Base-by-base conservation (phyloP, 2,888 invertebrate species). In the Cylloceria caligata region DNA sequence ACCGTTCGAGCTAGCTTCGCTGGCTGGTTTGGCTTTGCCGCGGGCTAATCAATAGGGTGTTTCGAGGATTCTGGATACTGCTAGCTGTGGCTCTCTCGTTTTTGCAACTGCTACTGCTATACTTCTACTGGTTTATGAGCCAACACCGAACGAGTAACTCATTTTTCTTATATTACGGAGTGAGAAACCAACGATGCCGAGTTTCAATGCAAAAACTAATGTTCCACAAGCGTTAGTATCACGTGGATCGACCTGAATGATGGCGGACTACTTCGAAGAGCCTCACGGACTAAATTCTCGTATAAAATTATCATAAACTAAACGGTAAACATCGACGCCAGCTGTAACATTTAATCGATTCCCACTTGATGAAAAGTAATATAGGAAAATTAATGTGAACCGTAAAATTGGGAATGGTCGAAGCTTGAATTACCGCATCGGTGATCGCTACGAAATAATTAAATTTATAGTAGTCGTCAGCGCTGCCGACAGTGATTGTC, bases 41-140 rank as follows among this genome's bases (percentile, higher is more conserved):
- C 88, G 89, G 88, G 91, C 93, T 93, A 94, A 94, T 94, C 94
- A 94, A 94, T 94, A 94, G 94, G 93, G 93, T 93, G 93, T 94
- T 94, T 93, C 91, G 90, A 90, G 88, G 90, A 91, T 91, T 91
- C 92, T 90, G 90, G 88, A 91, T 91, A 91, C 91, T 88, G 87
- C 88, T 88, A 88, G 88, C 88, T 89, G 85, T 88, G 88, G 87
- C 78, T 68, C 73, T 30, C 79, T 67, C 45, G 74, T 80, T 80
- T 75, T 64, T 76, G 71, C 83, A 81, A 75, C 52, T 62, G 60
- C 36, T 55, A 57, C 42, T 69, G 19, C 11, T 19, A 13, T 64
- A 39, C n/a, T 39, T 21, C 13, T 1, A 5, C 24, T 13, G 21
- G 39, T 39, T 24, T 34, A 34, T 34, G 16, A 19, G 9, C 34